Evolutionary conservation across 2,888 invertebrate genomes (phyloP).

Genomic region (Plagodis pulveraria): DNA sequence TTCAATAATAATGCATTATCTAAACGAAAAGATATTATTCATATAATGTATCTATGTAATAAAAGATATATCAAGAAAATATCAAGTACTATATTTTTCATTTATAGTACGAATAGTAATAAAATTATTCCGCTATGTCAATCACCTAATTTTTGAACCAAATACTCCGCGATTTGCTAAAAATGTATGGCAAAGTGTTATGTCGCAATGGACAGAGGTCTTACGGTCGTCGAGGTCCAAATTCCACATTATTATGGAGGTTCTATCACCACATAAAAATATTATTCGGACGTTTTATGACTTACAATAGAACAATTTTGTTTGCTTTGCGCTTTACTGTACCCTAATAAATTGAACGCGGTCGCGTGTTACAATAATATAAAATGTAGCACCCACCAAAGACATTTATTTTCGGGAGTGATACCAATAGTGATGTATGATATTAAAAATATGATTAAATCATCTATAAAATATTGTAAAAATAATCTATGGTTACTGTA

Average conservation of each 20-base stretch:
- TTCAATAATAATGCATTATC: no score
- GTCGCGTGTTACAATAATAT: conserved; percentile 74
- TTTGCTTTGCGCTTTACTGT: conserved; percentile 28
- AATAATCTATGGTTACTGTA: no score
- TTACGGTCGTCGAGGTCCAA: conserved; percentile 18
- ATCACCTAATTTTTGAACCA: no score
- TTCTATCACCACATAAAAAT: conserved; percentile 41
- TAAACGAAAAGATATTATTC: no score
- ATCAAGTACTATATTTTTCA: no score
- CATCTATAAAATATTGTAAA: conserved; percentile 1
- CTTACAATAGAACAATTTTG: conserved; percentile 38
- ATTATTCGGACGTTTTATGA: conserved; percentile 37
- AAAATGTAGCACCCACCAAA: conserved; percentile 71
- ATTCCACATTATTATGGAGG: conserved; percentile 32
- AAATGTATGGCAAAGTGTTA: no score
- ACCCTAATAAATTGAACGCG: conserved; percentile 38
- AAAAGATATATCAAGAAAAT: no score
- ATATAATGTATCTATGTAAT: no score
- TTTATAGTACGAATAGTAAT: no score
- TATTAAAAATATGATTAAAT: background rate
- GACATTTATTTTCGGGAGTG: conserved; percentile 77
- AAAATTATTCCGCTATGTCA: no score
- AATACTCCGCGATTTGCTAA: no score
- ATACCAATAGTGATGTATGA: conserved; percentile 44
- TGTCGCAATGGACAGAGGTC: background rate